Evolutionary conservation across 2,113 vertebrate species (phyloP).

Genomic region (Labeo catla): DNA sequence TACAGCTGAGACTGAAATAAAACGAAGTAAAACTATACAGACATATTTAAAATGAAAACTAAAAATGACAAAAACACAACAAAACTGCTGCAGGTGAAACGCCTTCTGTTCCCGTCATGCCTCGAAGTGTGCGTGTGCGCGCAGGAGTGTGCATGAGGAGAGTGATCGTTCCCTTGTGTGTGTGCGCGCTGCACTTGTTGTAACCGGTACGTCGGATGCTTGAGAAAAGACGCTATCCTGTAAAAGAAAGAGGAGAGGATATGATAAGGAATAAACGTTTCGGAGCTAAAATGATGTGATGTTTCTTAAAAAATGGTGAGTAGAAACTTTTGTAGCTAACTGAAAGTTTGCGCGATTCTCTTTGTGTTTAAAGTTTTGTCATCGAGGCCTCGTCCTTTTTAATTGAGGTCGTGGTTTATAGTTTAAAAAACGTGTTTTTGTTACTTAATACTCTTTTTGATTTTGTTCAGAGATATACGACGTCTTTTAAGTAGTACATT

Average conservation of each 20-base stretch:
- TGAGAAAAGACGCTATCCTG: background rate
- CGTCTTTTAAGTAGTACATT: background rate
- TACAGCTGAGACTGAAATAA: no score
- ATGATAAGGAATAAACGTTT: background rate
- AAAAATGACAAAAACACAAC: background rate
- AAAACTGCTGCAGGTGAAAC: background rate
- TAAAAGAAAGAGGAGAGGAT: background rate
- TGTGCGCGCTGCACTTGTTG: conserved; percentile 27
- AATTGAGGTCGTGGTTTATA: background rate
- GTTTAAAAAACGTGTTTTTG: background rate
- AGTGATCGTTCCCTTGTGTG: no score
- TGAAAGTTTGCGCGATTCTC: conserved; percentile 9
- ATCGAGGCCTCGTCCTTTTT: conserved; percentile 23
- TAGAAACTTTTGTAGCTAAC: background rate
- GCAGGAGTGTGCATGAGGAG: background rate
- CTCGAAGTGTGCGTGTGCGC: background rate
- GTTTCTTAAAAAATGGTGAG: conserved; percentile 26
- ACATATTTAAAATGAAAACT: background rate
- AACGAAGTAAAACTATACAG: background rate
- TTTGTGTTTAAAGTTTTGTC: conserved; percentile 32
- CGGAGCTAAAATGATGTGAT: background rate
- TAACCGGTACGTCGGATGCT: conserved; percentile 1
- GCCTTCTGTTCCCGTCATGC: conserved; percentile 16
- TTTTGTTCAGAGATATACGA: background rate
- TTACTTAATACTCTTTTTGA: no score